A percentile compares a stretch with the other conserved stretches of the same genome.
These are phyloP conservation scores for Phrynocephalus versicolor DNA, from an alignment of 2,113 vertebrate species.

Conservation along the genomic window DNA sequence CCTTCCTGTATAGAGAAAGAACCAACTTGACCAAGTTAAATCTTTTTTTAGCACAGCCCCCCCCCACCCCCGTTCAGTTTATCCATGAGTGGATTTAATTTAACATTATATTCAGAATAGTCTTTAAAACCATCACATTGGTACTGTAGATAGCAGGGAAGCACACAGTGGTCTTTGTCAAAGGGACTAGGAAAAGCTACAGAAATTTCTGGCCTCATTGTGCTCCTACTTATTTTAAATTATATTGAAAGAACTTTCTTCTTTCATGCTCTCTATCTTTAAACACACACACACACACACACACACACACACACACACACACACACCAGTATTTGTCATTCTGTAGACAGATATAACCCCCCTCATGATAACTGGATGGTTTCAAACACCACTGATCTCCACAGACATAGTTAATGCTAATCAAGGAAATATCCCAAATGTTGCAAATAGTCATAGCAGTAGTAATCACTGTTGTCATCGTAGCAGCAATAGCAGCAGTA, in stretches of 20 bases:
- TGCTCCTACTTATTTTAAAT: conserved; percentile 57
- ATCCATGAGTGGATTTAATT: conserved; percentile 35
- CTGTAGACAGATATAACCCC: conserved; percentile 4
- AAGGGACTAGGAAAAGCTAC: conserved; percentile 52
- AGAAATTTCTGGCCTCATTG: conserved; percentile 43
- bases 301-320: conserved; percentile 48
- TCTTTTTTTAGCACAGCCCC: conserved; percentile 43
- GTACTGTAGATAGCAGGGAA: conserved; percentile 36
- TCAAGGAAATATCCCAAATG: neutral
- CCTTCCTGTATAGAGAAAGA: conserved; percentile 34
- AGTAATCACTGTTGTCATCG: too few relatives aligned
- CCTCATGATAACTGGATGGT: neutral
- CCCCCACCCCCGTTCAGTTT: conserved; percentile 37
- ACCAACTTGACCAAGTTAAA: conserved; percentile 46
- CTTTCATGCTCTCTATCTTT: conserved; percentile 18
- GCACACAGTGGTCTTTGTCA: conserved; percentile 35
- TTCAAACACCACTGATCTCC: neutral
- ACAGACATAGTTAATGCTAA: conserved; percentile 7
- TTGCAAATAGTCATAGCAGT: too few relatives aligned
- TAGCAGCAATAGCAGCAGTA: too few relatives aligned
- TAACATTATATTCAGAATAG: conserved; percentile 41
- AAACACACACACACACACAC: conserved; percentile 51
- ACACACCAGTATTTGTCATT: conserved; percentile 15
- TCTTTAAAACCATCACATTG: conserved; percentile 23
- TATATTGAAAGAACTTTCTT: conserved; percentile 52